phyloP scores from a whole-genome alignment of 2,113 vertebrate genomes.

The Istiophorus platypterus region DNA sequence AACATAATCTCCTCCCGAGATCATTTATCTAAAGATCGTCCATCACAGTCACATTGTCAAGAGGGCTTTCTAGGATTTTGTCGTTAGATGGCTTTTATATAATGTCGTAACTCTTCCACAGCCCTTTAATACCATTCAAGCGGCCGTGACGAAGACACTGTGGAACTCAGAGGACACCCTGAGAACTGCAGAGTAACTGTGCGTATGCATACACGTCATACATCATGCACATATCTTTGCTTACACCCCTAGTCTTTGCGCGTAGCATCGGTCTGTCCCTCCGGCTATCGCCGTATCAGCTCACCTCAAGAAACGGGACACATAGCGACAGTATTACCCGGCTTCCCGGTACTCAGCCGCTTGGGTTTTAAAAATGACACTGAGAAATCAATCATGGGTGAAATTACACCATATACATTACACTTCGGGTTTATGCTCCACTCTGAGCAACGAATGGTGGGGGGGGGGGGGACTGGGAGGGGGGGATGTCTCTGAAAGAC shows the following conservation, averaged over 20 bases:
- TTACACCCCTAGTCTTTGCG: constrained; percentile 46
- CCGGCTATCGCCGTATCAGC: constrained; percentile 68
- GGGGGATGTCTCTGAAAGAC: constrained; percentile 57
- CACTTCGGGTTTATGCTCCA: constrained; percentile 68
- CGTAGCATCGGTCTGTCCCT: constrained; percentile 62
- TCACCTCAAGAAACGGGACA: constrained; percentile 62
- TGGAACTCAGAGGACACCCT: neutral
- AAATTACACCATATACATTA: constrained; percentile 85
- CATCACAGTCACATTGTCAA: neutral
- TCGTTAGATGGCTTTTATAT: neutral
- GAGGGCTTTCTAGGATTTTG: neutral
- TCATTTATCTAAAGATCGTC: constrained; percentile 1
- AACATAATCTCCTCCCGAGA: neutral
- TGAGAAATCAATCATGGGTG: constrained; percentile 84
- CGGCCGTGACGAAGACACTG: constrained; percentile 2
- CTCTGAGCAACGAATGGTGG: constrained; percentile 62
- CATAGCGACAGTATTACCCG: constrained; percentile 60
- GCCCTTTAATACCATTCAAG: neutral
- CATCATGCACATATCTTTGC: constrained; percentile 28
- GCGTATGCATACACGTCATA: constrained; percentile 1
- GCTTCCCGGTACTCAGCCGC: constrained; percentile 67
- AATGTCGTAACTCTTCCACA: neutral
- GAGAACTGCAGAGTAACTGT: neutral
- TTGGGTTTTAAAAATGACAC: constrained; percentile 82
- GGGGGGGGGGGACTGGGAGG: too few species aligned